Evolutionary conservation across 2,888 invertebrate genomes (phyloP), one percentile per base, ranked within the genome.

Genomic region (Baronia brevicornis): DNA sequence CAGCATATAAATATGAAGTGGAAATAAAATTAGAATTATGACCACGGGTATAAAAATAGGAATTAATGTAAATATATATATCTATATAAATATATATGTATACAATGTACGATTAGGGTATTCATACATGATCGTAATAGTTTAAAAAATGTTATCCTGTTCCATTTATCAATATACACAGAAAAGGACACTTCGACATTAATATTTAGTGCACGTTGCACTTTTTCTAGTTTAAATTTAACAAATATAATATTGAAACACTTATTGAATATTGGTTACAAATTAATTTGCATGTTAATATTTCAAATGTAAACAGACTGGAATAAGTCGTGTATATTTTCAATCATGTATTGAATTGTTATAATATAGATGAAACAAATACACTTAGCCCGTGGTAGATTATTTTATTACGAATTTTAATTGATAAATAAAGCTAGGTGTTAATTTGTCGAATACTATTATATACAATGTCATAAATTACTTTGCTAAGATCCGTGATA

Each of bases 171-270:
- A 51, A 50, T 60, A 53, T 55, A 59, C 66, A 68, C 60, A 42
- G 53, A 47, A 54, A 51, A 44, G 53, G 53, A 61, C 58, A 41
- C 43, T 40, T 41, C 38, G 37, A 43, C 46, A 48, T 47, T 63
- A 59, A 56, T 56, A 50, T 54, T 42, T 64, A 61, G 50, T 63
- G 68, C 68, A 73, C 70, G 35, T 41, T 48, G 64, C 65, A 68
- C 63, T 51, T 68, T 60, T 65, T 60, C 54, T 60, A 63, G 37
- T 48, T 43, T 48, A 55, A 52, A 43, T 47, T 38, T 43, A 39
- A 47, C 35, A 41, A 14, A 34, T 32, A 28, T 23, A 26, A 36
- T 21, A 27, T 27, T 28, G 24, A 17, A 26, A 28, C 20, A 18
- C 22, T 36, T 32, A 8, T 14, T 9, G 5, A 14, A 23, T 17